Base-by-base conservation (phyloP, 2,113 vertebrate genomes). In the Glaucidium brasilianum region DNA sequence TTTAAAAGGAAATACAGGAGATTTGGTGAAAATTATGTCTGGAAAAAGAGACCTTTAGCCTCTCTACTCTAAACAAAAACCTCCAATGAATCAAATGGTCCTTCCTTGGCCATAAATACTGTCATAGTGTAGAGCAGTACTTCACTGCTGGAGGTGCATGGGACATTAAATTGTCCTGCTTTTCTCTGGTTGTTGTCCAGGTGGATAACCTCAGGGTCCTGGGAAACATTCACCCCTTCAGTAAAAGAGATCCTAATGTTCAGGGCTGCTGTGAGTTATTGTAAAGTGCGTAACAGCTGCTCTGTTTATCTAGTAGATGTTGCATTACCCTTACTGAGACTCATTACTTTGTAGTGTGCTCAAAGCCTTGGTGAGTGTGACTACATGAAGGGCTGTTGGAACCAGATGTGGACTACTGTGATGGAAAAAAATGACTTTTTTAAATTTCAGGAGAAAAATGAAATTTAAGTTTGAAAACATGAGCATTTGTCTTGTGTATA, bases 151-250 rank as follows among this genome's bases (percentile, higher is more conserved):
- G 94, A 94, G 83, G 94, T 92, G 73, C 66, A 59, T 0, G 4
- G 69, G 80, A 89, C 86, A 55, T 81, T 56, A 92, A 86, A 71
- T 91, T 94, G 69, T 82, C 73, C 69, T 30, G 34, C 58, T 85
- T 91, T 92, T 69, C 73, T 82, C 69, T 95, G 84, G 49, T 94
- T 89, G 45, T 49, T 79, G 18, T 62, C 92, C 95, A 95, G 86
- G 92, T 92, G 96, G 94, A 85, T 96, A 96, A 95, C 91, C 69
- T 94, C 89, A 95, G 84, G 92, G 91, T 95, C 94, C 91, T 95
- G 95, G 91, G 95, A 97, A 97, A 92, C 41, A 69, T 73, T 94
- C 56, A 49, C 50, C 69, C 83, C 49, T 81, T 87, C 73, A 92
- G 34, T 56, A 30, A 79, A 85, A 94, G 34, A 91, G 52, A 49